These are phyloP conservation scores for Drosophila diplacantha DNA, from an alignment of 2,888 invertebrate genomes.

Conservation along the genomic window DNA sequence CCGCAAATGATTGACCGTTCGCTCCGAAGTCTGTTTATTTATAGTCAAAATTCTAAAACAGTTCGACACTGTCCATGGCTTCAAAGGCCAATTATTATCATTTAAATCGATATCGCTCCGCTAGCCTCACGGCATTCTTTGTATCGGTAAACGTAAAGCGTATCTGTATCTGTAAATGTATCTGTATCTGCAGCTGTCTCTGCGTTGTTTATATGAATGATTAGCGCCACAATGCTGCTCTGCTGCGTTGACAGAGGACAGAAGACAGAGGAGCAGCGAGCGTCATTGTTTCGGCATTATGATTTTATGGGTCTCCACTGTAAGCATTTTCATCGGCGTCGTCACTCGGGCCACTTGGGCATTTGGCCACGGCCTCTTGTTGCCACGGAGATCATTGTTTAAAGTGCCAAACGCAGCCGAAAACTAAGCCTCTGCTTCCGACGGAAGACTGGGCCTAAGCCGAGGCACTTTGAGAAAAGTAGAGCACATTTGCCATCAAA, in stretches of 20 bases:
- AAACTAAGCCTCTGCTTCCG: slow-evolving; percentile 47
- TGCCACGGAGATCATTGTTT: slow-evolving; percentile 26
- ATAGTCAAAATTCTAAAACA: slow-evolving; percentile 65
- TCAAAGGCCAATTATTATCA: slow-evolving; percentile 70
- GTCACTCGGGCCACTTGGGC: slow-evolving; percentile 42
- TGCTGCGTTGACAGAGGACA: slow-evolving; percentile 18
- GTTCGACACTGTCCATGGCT: slow-evolving; percentile 55
- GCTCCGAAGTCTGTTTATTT: slow-evolving; percentile 58
- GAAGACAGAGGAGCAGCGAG: slow-evolving; percentile 16
- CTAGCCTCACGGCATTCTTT: slow-evolving; percentile 40
- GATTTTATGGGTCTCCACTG: slow-evolving; percentile 24
- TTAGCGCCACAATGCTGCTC: slow-evolving; percentile 29
- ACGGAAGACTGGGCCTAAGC: slow-evolving; percentile 23
- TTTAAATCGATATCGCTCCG: slow-evolving; percentile 63
- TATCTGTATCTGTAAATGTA: slow-evolving; percentile 28
- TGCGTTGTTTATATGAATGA: slow-evolving; percentile 40
- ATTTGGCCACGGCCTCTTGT: slow-evolving; percentile 14
- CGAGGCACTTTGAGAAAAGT: slow-evolving; percentile 6
- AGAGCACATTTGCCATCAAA: background rate
- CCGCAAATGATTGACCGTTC: slow-evolving; percentile 56
- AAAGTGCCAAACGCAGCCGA: slow-evolving; percentile 17
- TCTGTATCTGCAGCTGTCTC: slow-evolving; percentile 22
- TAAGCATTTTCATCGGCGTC: slow-evolving; percentile 51
- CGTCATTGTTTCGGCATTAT: slow-evolving; percentile 18
- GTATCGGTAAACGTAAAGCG: slow-evolving; percentile 41